Percentiles rank a stretch among this genome's conserved stretches.
Evolutionary conservation across 2,113 vertebrate genomes (phyloP).

Genomic region (Carassius gibelio): DNA sequence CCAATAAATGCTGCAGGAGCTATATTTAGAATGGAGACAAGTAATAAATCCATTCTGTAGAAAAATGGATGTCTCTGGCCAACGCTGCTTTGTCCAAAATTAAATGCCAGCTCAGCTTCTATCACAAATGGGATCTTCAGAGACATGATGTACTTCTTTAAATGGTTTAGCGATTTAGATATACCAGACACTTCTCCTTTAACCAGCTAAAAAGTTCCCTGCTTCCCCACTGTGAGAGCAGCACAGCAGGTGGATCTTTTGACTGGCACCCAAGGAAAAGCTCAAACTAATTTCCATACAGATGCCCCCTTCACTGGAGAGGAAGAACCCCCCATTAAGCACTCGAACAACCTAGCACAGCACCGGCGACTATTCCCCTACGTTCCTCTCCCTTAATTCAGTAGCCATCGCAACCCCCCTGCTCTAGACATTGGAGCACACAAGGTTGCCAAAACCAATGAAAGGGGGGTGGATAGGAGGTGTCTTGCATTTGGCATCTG

Average conservation of each 20-base stretch:
- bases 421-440: slow-evolving; percentile 52
- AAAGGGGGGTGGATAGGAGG: slow-evolving; percentile 52
- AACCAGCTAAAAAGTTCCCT: slow-evolving; percentile 17
- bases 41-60: slow-evolving; percentile 53
- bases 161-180: slow-evolving; percentile 37
- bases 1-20: slow-evolving; percentile 48
- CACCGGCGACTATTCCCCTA: slow-evolving; percentile 15
- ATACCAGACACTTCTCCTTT: slow-evolving; percentile 29
- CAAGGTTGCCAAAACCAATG: slow-evolving; percentile 52
- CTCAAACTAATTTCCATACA: slow-evolving; percentile 78
- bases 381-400: slow-evolving; percentile 57
- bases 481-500: slow-evolving; percentile 71
- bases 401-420: slow-evolving; percentile 49
- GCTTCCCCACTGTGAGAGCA: slow-evolving; percentile 30
- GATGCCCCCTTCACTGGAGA: slow-evolving; percentile 75
- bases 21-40: slow-evolving; percentile 66
- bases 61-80: slow-evolving; percentile 67
- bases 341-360: slow-evolving; percentile 33
- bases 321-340: slow-evolving; percentile 56
- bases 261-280: slow-evolving; percentile 79
- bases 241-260: slow-evolving; percentile 81
- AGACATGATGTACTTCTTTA: slow-evolving; percentile 32
- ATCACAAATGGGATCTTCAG: slow-evolving; percentile 62
- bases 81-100: slow-evolving; percentile 61
- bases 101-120: slow-evolving; percentile 74